Base-by-base conservation (phyloP, 2,113 vertebrate species). In the Genyomyrus donnyi region DNA sequence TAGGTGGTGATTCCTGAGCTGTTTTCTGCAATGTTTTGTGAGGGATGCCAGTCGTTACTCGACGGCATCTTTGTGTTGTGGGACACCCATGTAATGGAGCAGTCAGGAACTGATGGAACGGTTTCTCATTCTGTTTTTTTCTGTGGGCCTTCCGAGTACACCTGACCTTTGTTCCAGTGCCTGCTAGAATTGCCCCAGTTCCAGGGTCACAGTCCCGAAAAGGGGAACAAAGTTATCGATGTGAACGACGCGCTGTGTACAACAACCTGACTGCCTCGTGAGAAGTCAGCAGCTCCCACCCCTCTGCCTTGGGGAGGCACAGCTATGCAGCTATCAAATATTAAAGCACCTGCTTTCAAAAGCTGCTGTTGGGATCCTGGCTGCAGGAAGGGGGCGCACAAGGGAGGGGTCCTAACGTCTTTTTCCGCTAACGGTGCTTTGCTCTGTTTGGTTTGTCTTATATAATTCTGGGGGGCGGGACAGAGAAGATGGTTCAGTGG, bases 311-410 rank as follows among this genome's bases (percentile, higher is more conserved):
- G 11, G 21, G 83, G 84, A 46, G 84, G 1, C 42, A 27, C 48
- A n/a, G 45, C 45, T 80, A 35, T 7, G 17, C 15, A 39, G 35
- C 35, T 42, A 49, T 86, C 5, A 86, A 50, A 86, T 86, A 86
- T 50, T 86, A 48, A 86, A 86, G 7, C 84, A 50, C 84, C 46
- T 80, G 45, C 45, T 86, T 86, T 86, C 45, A 86, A 49, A 86
- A 13, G 9, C 48, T 86, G 74, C 74, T 17, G n/a, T 31, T n/a
- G 39, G 83, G 19, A 35, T 85, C 83, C 45, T 85, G 46, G 19
- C 46, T 48, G 46, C 5, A 48, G 83, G 42, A 85, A 46, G 24
- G 45, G 42, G 80, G 24, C 21, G 46, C 21, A 50, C 7, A 13
- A 86, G 45, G 45, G 46, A n/a, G 45, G 46, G 11, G n/a, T 27